These are phyloP conservation scores for Paedocypris micromegethes DNA, from an alignment of 2,797 vertebrate genomes.

Conservation along the genomic window DNA sequence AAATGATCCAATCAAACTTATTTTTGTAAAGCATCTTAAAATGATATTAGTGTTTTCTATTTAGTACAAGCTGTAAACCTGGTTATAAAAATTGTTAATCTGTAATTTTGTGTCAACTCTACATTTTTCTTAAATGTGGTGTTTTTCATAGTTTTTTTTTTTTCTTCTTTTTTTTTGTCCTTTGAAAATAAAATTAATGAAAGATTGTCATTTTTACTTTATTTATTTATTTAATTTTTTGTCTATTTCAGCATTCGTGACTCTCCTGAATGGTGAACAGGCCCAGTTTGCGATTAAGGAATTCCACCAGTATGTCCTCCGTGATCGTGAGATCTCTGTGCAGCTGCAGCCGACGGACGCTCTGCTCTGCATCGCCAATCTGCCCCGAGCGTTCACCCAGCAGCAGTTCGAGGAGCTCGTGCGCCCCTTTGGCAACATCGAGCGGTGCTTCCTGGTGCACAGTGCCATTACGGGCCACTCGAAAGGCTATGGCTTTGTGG, in stretches of 20 bases:
- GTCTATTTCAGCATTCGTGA: slow-evolving; percentile 74
- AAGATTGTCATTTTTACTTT: neutral
- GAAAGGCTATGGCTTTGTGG: slow-evolving; percentile 92
- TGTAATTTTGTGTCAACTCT: too few relatives aligned
- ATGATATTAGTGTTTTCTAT: too few relatives aligned
- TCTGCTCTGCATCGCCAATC: slow-evolving; percentile 86
- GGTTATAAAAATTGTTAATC: too few relatives aligned
- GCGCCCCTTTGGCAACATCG: slow-evolving; percentile 85
- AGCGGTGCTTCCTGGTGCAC: slow-evolving; percentile 90
- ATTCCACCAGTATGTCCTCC: slow-evolving; percentile 78
- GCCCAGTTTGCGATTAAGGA: slow-evolving; percentile 81
- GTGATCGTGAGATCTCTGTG: slow-evolving; percentile 83
- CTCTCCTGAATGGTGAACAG: slow-evolving; percentile 85
- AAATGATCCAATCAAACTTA: too few relatives aligned
- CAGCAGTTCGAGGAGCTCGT: slow-evolving; percentile 91
- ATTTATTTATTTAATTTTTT: slow-evolving; percentile 8
- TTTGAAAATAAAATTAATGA: neutral
- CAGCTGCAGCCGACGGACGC: slow-evolving; percentile 90
- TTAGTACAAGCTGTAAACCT: too few relatives aligned
- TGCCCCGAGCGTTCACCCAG: slow-evolving; percentile 80
- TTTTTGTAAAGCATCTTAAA: too few relatives aligned
- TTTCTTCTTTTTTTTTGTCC: neutral
- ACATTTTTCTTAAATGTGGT: too few relatives aligned
- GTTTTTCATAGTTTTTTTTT: neutral
- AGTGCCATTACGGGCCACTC: slow-evolving; percentile 77